phyloP scores from a whole-genome alignment of 2,797 vertebrate genomes.

The Luscinia megarhynchos region DNA sequence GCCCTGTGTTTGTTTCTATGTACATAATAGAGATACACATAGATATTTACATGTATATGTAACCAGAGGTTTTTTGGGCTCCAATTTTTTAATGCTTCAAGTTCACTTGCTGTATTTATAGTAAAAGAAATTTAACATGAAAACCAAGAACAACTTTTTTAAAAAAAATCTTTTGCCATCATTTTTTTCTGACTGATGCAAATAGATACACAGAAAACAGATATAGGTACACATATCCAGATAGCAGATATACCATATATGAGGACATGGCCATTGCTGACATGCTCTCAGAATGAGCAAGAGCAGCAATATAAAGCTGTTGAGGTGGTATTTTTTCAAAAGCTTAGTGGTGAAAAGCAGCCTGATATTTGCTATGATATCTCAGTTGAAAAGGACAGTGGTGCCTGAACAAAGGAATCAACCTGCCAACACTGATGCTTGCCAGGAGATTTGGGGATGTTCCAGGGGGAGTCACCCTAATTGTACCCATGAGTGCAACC shows the following conservation, averaged over 20 bases:
- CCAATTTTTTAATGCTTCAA: neutral
- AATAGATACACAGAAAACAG: neutral
- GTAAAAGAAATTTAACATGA: neutral
- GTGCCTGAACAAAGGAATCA: neutral
- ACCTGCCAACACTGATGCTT: neutral
- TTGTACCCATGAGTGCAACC: fast-evolving
- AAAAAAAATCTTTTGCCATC: neutral
- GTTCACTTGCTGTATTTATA: neutral
- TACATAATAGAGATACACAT: neutral
- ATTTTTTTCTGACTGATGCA: neutral
- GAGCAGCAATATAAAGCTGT: neutral
- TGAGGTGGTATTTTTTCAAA: neutral
- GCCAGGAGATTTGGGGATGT: neutral
- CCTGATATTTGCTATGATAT: neutral
- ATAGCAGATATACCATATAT: neutral
- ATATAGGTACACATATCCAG: neutral
- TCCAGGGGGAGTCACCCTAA: fast-evolving
- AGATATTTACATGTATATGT: neutral
- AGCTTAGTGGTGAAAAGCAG: neutral
- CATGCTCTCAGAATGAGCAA: neutral
- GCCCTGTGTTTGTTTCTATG: fast-evolving
- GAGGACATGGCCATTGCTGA: neutral
- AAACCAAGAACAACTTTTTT: neutral
- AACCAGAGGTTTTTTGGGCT: neutral
- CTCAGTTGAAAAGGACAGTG: fast-evolving